Evolutionary conservation across 1,140 invertebrate genomes (phyloP), one percentile per base, ranked within the genome.

Genomic region (Drosophila gunungcola): DNA sequence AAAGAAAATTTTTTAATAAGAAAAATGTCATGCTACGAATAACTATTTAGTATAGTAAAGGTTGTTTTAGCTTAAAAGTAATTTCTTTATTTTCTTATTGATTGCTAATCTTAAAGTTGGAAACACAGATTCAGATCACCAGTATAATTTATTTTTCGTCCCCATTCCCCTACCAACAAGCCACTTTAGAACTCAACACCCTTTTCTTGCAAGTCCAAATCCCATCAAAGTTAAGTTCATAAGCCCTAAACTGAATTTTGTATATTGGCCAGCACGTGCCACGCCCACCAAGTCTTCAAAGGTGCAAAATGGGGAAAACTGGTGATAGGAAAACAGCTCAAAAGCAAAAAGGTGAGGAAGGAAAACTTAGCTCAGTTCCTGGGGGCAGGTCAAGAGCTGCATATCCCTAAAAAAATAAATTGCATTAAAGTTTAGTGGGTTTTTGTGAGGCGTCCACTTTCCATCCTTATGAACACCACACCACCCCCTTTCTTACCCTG

Each of bases 391-490:
- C 42, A 67, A 39, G 27, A 49, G 58, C 45, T 58, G 73, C 51
- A 73, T 73, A 76, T 75, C 45, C 57, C 45, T 80, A 51, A 55
- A 62, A 57, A 21, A 63, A 60, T 52, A 81, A 86, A 86, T 73
- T 82, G 78, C 82, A 86, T 86, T 86, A 86, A 86, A 86, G 61
- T 86, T 86, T 84, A 78, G 73, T 65, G 80, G 69, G 73, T 73
- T 49, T 29, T 39, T 41, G 16, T 46, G 2, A 57, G 53, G 46
- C 25, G 43, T 52, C 43, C 56, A 60, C 42, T 10, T 73, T 57
- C 27, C n/a, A 41, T 38, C 16, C 62, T 85, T 85, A 85, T 85
- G 81, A 80, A 52, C 55, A 32, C 6, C 29, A 32, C 29, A 2
- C 29, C 29, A 3, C 45, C 32, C 12, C 4, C 10, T 13, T 1